phyloP scores from a whole-genome alignment of 2,113 vertebrate genomes.

The Rhynchomys soricoides region DNA sequence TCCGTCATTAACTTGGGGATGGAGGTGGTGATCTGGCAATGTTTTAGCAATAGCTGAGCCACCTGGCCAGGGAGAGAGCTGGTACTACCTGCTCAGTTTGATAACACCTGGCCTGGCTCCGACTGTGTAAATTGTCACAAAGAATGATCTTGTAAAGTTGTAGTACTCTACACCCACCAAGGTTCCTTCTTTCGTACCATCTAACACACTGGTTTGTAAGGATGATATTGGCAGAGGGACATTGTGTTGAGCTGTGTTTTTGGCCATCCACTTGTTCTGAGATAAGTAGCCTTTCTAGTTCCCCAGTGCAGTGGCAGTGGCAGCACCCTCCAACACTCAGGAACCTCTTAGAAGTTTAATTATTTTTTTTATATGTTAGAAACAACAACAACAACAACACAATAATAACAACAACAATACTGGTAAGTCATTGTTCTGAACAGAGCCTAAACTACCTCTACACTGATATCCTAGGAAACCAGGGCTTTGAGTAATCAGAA shows the following conservation, averaged over 20 bases:
- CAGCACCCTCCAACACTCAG: slow-evolving; percentile 69
- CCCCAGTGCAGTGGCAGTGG: background rate
- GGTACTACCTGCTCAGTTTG: background rate
- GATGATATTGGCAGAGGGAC: background rate
- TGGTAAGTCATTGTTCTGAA: slow-evolving; percentile 74
- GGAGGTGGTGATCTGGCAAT: background rate
- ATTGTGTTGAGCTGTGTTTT: slow-evolving; percentile 8
- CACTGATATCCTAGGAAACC: slow-evolving; percentile 51
- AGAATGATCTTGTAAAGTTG: slow-evolving; percentile 53
- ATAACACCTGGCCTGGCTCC: background rate
- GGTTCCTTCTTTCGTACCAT: slow-evolving; percentile 5
- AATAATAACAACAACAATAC: background rate
- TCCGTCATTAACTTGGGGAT: background rate
- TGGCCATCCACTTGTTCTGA: slow-evolving; percentile 32
- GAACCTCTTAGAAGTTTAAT: slow-evolving; percentile 73
- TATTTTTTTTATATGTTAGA: slow-evolving; percentile 71
- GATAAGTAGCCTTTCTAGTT: background rate
- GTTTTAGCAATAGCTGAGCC: background rate
- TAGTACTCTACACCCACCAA: slow-evolving; percentile 67
- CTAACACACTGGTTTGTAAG: background rate
- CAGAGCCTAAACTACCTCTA: slow-evolving; percentile 62
- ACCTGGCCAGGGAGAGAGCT: background rate
- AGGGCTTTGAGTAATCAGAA: slow-evolving; percentile 49
- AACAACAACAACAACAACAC: background rate
- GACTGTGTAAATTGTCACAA: background rate